Conservation (phyloP, 2,797 vertebrate species). For the Argentina silus region DNA sequence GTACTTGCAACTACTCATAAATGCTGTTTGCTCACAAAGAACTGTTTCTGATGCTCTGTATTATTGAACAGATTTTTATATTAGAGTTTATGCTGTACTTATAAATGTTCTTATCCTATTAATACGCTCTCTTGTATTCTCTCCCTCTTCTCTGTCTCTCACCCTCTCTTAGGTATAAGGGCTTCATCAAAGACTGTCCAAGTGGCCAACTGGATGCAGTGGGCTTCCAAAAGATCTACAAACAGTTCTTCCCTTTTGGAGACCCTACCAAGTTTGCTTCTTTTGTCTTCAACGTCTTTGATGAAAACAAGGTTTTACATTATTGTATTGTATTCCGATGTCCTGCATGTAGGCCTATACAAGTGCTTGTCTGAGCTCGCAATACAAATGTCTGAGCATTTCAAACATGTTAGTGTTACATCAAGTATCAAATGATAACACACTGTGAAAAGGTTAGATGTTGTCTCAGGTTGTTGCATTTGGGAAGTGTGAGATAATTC, state of each 20-base stretch:
- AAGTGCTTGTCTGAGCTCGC: too few relatives aligned
- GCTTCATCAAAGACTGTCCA: conserved; percentile 98
- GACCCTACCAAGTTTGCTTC: conserved; percentile 98
- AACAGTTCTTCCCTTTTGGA: conserved; percentile 98
- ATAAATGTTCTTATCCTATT: conserved; percentile 10
- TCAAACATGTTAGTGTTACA: too few relatives aligned
- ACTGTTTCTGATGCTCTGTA: conserved; percentile 1
- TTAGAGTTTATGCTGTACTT: not conserved
- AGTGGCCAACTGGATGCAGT: conserved; percentile 95
- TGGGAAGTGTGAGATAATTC: not conserved
- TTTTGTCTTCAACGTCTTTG: conserved; percentile 98
- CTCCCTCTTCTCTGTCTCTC: not conserved
- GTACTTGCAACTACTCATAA: not conserved
- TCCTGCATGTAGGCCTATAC: too few relatives aligned
- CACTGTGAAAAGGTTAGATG: too few relatives aligned
- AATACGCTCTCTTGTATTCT: not conserved
- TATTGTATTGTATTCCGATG: too few relatives aligned
- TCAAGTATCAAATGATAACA: not conserved
- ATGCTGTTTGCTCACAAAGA: conserved; percentile 13
- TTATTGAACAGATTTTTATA: conserved; percentile 17
- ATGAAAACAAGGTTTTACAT: conserved; percentile 91
- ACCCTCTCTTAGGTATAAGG: conserved; percentile 89
- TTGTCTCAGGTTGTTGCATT: too few relatives aligned
- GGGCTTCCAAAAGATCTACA: conserved; percentile 99
- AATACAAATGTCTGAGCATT: too few relatives aligned